Evolutionary conservation across 1,140 invertebrate genomes (phyloP).

Genomic region (Sitophilus oryzae): DNA sequence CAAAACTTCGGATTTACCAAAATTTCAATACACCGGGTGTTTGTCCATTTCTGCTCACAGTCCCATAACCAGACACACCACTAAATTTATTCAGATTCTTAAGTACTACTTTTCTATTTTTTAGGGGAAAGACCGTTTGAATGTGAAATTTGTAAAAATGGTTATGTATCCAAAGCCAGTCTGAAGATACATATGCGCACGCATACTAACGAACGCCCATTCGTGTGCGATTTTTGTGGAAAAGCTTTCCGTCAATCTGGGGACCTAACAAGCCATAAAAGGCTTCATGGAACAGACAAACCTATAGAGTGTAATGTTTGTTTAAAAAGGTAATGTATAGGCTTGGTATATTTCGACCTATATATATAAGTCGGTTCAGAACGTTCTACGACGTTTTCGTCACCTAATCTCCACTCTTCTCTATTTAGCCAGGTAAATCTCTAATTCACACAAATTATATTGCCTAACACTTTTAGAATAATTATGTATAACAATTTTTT

Average conservation of each 20-base stretch:
- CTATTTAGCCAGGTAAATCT: too few species aligned
- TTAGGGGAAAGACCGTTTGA: constrained; percentile 42
- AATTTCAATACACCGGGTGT: too few species aligned
- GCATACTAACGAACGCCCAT: constrained; percentile 56
- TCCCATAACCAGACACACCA: too few species aligned
- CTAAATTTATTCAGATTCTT: background rate
- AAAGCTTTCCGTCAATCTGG: constrained; percentile 43
- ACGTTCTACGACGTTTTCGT: too few species aligned
- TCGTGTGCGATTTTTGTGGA: constrained; percentile 49
- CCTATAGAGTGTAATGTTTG: constrained; percentile 43
- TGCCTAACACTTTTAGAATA: background rate
- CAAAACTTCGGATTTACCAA: too few species aligned
- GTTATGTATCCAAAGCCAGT: constrained; percentile 46
- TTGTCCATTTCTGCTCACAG: too few species aligned
- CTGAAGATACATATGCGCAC: constrained; percentile 55
- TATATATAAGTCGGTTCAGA: too few species aligned
- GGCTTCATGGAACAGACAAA: constrained; percentile 43
- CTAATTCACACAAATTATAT: background rate
- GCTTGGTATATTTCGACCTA: background rate
- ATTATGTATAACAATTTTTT: too few species aligned
- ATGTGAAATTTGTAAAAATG: constrained; percentile 46
- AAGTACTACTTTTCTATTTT: constrained; percentile 10
- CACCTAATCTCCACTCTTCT: too few species aligned
- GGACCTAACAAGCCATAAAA: constrained; percentile 43
- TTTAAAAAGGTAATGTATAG: constrained; percentile 37